Evolutionary conservation across 2,888 invertebrate species (phyloP).

Genomic region (Tinea semifulvella): DNA sequence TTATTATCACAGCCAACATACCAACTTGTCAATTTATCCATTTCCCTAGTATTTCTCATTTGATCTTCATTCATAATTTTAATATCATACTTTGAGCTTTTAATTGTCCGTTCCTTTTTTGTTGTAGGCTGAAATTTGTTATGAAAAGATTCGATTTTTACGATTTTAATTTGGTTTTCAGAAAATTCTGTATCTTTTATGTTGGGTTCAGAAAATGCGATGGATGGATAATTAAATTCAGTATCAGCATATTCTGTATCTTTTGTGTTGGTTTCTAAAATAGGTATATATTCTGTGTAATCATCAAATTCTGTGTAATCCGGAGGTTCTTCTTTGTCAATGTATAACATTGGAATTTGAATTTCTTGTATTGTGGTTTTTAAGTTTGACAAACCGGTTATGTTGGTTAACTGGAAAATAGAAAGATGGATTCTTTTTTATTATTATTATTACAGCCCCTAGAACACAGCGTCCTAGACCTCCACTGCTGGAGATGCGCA

Average conservation of each 20-base stretch:
- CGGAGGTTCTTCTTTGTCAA: neutral
- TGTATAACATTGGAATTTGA: neutral
- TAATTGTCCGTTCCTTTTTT: too few relatives aligned
- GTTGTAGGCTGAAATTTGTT: too few relatives aligned
- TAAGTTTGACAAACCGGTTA: neutral
- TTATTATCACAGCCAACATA: neutral
- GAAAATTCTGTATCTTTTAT: too few relatives aligned
- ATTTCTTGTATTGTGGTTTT: neutral
- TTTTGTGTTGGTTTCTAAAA: neutral
- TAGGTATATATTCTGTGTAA: neutral
- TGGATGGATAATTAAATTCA: too few relatives aligned
- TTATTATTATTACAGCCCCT: neutral
- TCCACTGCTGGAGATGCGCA: too few relatives aligned
- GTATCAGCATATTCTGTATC: neutral
- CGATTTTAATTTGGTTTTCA: too few relatives aligned
- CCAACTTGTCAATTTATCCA: neutral
- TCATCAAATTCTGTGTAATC: neutral
- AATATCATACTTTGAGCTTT: neutral
- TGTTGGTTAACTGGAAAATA: neutral
- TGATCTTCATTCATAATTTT: slow-evolving; percentile 4
- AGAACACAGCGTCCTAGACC: too few relatives aligned
- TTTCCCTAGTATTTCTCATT: neutral
- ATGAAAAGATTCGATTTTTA: too few relatives aligned
- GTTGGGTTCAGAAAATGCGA: too few relatives aligned
- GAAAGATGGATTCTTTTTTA: neutral